These are phyloP conservation scores for Pterocles orientalis DNA, from an alignment of 2,113 vertebrate genomes.

Conservation along the genomic window DNA sequence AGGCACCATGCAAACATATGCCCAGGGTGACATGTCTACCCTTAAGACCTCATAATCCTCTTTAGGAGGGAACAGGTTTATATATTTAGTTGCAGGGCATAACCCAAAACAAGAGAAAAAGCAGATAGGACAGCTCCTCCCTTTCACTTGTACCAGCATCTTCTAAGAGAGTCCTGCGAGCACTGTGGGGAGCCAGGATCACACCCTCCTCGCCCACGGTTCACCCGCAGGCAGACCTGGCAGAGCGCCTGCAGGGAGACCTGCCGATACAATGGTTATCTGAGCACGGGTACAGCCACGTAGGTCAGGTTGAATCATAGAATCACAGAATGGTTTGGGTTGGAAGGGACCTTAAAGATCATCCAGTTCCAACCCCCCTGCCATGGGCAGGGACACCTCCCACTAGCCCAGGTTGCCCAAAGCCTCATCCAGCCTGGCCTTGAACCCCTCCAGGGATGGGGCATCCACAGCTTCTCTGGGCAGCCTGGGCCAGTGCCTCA, in stretches of 20 bases:
- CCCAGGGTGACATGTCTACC: neutral
- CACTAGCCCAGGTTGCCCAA: too few relatives aligned
- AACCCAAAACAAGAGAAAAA: neutral
- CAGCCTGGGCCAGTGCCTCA: too few relatives aligned
- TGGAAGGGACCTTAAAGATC: too few relatives aligned
- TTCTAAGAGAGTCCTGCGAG: neutral
- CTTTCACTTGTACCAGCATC: neutral
- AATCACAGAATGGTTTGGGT: too few relatives aligned
- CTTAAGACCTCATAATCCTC: neutral
- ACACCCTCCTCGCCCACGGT: neutral
- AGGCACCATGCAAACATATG: neutral
- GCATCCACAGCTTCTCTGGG: too few relatives aligned
- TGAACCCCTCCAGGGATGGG: too few relatives aligned
- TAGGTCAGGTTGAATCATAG: fast-evolving
- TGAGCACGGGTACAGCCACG: fast-evolving
- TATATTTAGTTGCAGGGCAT: neutral
- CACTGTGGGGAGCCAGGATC: neutral
- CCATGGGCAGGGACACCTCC: too few relatives aligned
- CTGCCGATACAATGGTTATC: fast-evolving
- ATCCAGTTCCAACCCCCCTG: too few relatives aligned
- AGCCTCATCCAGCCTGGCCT: too few relatives aligned
- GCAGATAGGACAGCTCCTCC: fast-evolving
- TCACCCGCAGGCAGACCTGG: neutral
- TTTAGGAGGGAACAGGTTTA: neutral
- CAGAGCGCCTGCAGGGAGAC: neutral